These are phyloP conservation scores for Loxodonta africana DNA, from an alignment of 2,113 vertebrate genomes.

Conservation along the genomic window DNA sequence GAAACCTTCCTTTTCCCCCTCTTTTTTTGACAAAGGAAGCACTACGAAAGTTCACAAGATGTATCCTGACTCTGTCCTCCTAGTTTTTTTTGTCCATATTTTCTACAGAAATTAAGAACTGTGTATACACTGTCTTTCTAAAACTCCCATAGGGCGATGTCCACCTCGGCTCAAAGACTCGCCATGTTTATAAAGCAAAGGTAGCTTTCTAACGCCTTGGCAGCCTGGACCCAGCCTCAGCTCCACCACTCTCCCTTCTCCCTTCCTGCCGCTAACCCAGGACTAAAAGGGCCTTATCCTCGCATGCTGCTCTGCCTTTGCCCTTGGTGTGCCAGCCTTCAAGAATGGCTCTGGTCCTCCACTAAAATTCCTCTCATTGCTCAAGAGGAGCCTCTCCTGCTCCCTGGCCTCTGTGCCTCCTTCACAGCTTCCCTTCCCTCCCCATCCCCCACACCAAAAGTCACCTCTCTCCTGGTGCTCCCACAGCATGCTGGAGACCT, in stretches of 20 bases:
- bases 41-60: neutral
- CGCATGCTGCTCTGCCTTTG: neutral
- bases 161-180: neutral
- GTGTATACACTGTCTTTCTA: neutral
- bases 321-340: neutral
- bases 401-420: neutral
- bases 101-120: neutral
- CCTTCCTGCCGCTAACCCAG: accelerated
- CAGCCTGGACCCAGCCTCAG: neutral
- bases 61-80: neutral
- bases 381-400: neutral
- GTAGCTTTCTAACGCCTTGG: neutral
- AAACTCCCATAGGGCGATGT: too few species aligned
- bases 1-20: neutral
- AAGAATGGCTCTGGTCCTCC: neutral
- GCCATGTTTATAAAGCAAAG: neutral
- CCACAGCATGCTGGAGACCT: too few species aligned
- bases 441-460: too few species aligned
- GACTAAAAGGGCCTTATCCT: neutral
- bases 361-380: neutral
- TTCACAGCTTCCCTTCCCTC: too few species aligned
- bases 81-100: neutral
- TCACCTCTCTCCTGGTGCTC: neutral
- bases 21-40: constrained; percentile 1
- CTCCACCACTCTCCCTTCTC: neutral